phyloP scores from a whole-genome alignment of 2,113 vertebrate species.

The Corydoras maculifer region DNA sequence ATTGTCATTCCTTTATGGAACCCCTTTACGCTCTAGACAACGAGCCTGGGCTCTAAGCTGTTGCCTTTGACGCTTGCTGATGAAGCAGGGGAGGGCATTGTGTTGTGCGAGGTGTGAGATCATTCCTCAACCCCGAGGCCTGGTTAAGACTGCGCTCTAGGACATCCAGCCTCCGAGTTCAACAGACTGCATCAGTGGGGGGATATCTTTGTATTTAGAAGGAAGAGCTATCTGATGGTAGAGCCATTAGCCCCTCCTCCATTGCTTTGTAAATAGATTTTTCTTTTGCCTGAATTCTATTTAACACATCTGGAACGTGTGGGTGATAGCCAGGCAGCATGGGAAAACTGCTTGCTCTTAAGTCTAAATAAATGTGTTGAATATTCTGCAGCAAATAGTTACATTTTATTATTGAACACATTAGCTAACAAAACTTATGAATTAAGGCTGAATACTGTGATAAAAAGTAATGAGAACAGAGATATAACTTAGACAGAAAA shows the following conservation, averaged over 20 bases:
- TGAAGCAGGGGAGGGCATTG: conserved; percentile 26
- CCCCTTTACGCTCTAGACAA: conserved; percentile 31
- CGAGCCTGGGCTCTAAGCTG: conserved; percentile 23
- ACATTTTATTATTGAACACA: no score
- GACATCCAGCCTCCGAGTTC: conserved; percentile 34
- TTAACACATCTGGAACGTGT: background rate
- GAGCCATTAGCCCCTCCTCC: conserved; percentile 31
- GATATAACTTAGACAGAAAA: no score
- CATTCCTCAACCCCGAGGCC: conserved; percentile 19
- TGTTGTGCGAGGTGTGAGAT: conserved; percentile 28
- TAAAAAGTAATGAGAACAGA: background rate
- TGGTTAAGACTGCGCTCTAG: conserved; percentile 19
- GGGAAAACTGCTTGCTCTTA: background rate
- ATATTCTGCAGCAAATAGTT: no score
- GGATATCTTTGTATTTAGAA: conserved; percentile 16
- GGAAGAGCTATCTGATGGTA: conserved; percentile 19
- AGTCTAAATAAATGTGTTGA: background rate
- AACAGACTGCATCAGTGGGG: conserved; percentile 18
- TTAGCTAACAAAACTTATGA: no score
- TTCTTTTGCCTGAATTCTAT: background rate
- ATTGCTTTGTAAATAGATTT: conserved; percentile 24
- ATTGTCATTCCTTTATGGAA: conserved; percentile 36
- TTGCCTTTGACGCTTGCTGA: conserved; percentile 37
- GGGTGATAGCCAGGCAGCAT: background rate
- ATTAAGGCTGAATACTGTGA: background rate